A percentile compares a stretch with the other conserved stretches of the same genome.
phyloP scores from a whole-genome alignment of 2,888 invertebrate species.

The Drosophila melanosoma region DNA sequence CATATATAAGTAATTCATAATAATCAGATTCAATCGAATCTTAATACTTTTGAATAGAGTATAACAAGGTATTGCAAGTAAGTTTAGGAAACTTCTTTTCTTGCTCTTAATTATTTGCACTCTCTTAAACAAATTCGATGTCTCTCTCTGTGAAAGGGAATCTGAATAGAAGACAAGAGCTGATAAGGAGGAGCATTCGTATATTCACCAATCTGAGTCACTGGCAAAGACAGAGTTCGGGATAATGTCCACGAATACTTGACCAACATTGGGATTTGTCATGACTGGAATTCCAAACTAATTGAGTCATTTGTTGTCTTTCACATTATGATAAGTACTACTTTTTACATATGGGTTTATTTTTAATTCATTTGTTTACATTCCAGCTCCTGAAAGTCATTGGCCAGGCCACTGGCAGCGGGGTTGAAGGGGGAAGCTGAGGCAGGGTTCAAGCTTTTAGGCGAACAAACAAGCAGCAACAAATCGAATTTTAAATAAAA shows the following conservation, averaged over 20 bases:
- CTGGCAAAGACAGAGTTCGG: conserved; percentile 1
- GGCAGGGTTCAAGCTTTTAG: conserved; percentile 38
- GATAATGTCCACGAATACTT: conserved; percentile 31
- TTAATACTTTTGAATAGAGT: neutral
- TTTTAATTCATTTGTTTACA: conserved; percentile 69
- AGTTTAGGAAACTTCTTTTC: neutral
- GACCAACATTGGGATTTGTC: conserved; percentile 60
- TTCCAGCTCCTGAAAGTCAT: conserved; percentile 27
- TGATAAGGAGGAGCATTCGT: conserved; percentile 36
- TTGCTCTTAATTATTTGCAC: neutral
- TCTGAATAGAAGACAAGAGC: conserved; percentile 4
- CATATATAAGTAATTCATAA: no score
- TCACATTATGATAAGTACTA: conserved; percentile 4
- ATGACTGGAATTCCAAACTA: conserved; percentile 49
- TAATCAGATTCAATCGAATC: no score
- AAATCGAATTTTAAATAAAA: conserved; percentile 57
- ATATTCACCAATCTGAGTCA: conserved; percentile 29
- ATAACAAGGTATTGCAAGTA: neutral
- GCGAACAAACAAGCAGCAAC: conserved; percentile 35
- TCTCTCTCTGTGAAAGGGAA: neutral
- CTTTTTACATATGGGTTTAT: conserved; percentile 52
- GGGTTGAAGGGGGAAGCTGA: neutral
- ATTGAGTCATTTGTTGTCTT: conserved; percentile 48
- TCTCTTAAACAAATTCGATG: neutral
- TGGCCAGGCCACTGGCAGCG: neutral